Percentiles rank a stretch among this genome's conserved stretches.
phyloP scores from a whole-genome alignment of 2,888 invertebrate genomes.

The Colostygia pectinataria region DNA sequence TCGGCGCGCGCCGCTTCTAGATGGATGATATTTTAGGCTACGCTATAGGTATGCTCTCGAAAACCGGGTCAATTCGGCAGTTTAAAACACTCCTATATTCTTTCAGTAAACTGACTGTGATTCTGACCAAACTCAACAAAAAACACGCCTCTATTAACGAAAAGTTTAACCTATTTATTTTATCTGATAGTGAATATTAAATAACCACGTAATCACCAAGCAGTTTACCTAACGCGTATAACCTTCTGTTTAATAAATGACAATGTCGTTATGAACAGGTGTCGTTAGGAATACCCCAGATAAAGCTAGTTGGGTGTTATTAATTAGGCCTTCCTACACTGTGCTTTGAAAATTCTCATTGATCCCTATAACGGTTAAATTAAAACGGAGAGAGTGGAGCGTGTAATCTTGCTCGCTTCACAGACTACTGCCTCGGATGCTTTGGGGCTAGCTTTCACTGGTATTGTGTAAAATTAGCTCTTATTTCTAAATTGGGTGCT shows the following conservation, averaged over 20 bases:
- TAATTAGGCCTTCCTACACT: conserved; percentile 17
- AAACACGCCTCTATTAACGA: no score
- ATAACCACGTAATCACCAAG: background rate
- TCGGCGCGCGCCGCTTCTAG: conserved; percentile 35
- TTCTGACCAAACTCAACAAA: no score
- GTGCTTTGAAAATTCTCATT: conserved; percentile 44
- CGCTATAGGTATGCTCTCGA: conserved; percentile 41
- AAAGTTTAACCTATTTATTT: no score
- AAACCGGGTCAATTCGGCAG: conserved; percentile 54
- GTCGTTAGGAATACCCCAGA: conserved; percentile 16
- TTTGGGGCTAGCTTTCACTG: conserved; percentile 40
- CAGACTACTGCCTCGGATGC: conserved; percentile 40
- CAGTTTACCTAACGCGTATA: conserved; percentile 1
- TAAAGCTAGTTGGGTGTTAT: conserved; percentile 22
- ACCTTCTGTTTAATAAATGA: conserved; percentile 1
- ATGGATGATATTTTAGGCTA: conserved; percentile 55
- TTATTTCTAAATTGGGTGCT: conserved; percentile 25
- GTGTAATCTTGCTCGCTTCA: conserved; percentile 53
- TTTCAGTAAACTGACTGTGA: no score
- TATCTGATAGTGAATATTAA: background rate
- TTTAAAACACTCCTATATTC: conserved; percentile 39
- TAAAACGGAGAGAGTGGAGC: conserved; percentile 48
- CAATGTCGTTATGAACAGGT: conserved; percentile 2
- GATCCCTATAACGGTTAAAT: conserved; percentile 47
- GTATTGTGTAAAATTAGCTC: conserved; percentile 34